Evolutionary conservation across 2,888 invertebrate genomes (phyloP).

Genomic region (Drosophila lacicola): DNA sequence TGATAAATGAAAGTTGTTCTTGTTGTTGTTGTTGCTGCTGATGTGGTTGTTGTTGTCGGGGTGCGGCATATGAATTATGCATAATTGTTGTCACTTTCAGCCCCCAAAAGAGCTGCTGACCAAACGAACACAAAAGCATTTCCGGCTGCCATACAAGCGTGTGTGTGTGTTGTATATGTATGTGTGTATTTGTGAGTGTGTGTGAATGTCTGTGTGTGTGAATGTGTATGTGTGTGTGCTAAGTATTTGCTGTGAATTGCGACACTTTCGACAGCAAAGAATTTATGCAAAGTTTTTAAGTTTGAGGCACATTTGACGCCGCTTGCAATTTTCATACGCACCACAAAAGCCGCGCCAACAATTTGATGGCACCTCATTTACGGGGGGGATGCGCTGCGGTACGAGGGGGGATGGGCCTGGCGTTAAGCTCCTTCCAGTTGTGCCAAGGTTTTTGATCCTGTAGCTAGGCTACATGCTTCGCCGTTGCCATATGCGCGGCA

Average conservation of each 20-base stretch:
- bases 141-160: constrained; percentile 16
- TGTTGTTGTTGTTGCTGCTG: neutral
- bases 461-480: constrained; percentile 31
- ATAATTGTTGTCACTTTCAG: constrained; percentile 70
- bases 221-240: constrained; percentile 16
- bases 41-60: constrained; percentile 18
- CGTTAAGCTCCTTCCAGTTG: constrained; percentile 2
- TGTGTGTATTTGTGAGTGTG: neutral
- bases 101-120: constrained; percentile 20
- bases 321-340: constrained; percentile 41
- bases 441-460: constrained; percentile 15
- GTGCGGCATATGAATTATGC: constrained; percentile 71
- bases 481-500: constrained; percentile 55
- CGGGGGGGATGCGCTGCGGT: neutral
- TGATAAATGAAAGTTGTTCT: constrained; percentile 55
- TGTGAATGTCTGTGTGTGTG: constrained; percentile 10
- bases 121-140: constrained; percentile 31
- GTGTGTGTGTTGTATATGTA: neutral
- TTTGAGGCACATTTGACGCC: constrained; percentile 38
- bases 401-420: neutral
- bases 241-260: constrained; percentile 42
- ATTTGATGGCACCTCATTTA: constrained; percentile 27
- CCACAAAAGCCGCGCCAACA: constrained; percentile 38
- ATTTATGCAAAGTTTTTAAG: constrained; percentile 48
- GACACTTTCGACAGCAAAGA: constrained; percentile 39